Evolutionary conservation across 2,797 vertebrate species (phyloP), one percentile per base, ranked within the genome.

Genomic region (Gadopsis marmoratus): DNA sequence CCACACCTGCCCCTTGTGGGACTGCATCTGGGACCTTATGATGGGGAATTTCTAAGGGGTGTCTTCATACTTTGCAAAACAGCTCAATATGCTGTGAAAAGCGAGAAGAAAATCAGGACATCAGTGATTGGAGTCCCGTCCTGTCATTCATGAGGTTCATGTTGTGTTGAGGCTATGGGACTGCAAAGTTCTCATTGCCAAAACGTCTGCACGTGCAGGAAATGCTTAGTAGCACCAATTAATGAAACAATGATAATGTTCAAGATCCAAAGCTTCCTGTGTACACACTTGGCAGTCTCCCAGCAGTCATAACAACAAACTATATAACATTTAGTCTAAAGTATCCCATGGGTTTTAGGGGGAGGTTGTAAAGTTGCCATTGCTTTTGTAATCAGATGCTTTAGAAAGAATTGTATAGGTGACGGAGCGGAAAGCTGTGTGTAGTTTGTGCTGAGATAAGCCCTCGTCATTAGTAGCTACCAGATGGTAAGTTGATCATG

Each of bases 21-120:
- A 95, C 95, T 90, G 94, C 96, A 97, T 97, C 96, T 98, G 97
- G 96, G 94, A 95, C 94, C 92, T 94, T 94, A 93, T 93, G 92
- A 92, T 79, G 86, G 90, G 91, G 91, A 93, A 83, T 86, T 90
- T 90, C 87, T 91, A 91, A 76, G 84, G 91, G 92, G 88, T 86
- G 87, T 94, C 86, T 92, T 94, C 95, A 96, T 95, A 93, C 91
- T 88, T 91, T 88, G 69, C 48, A 88, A 93, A 86, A 95, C 94
- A 96, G 95, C 94, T 96, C 94, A 95, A 86, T 89, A 82, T 84
- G 91, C 90, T 83, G 26, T 59, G 63, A 83, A 77, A 65, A 72
- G 48, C 26, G 51, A 74, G 48, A 71, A 71, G 56, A 67, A 66
- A 74, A 90, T 72, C 60, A 63, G 88, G 50, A 79, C 51, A 60